Conservation (phyloP, 2,888 invertebrate species). For the Malacosoma neustria region DNA sequence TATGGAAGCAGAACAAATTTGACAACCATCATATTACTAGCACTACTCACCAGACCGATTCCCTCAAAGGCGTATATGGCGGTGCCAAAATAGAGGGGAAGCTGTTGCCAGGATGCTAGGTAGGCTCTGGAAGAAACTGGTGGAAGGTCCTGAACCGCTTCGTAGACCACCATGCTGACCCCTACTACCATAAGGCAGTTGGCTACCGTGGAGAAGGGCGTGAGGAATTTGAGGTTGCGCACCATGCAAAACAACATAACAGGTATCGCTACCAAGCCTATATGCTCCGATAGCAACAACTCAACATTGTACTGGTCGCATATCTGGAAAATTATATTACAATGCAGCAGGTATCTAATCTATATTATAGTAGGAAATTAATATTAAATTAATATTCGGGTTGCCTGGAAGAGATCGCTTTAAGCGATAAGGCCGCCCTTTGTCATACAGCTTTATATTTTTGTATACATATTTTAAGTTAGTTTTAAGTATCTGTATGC, state of each 20-base stretch:
- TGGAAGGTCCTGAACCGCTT: conserved; percentile 83
- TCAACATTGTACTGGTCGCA: conserved; percentile 77
- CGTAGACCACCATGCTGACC: conserved; percentile 83
- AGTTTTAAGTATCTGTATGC: too few relatives aligned
- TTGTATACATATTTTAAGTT: too few relatives aligned
- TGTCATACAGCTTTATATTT: too few relatives aligned
- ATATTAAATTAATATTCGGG: too few relatives aligned
- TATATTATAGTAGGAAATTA: too few relatives aligned
- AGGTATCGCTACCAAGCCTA: conserved; percentile 82
- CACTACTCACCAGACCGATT: conserved; percentile 87
- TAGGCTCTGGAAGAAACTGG: conserved; percentile 73
- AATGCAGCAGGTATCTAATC: too few relatives aligned
- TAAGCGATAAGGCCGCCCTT: too few relatives aligned
- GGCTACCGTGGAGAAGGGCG: conserved; percentile 93
- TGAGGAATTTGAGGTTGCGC: conserved; percentile 90
- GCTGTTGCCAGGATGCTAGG: conserved; percentile 74
- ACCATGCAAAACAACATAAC: conserved; percentile 84
- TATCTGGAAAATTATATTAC: conserved; percentile 68
- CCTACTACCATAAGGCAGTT: conserved; percentile 88
- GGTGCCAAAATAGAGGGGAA: conserved; percentile 96
- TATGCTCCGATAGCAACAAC: conserved; percentile 80
- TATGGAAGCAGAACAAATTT: too few relatives aligned
- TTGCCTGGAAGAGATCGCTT: too few relatives aligned
- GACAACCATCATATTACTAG: too few relatives aligned
- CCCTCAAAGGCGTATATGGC: conserved; percentile 98